These are phyloP conservation scores for Dastarcus helophoroides DNA, from an alignment of 2,888 invertebrate genomes.

Conservation along the genomic window DNA sequence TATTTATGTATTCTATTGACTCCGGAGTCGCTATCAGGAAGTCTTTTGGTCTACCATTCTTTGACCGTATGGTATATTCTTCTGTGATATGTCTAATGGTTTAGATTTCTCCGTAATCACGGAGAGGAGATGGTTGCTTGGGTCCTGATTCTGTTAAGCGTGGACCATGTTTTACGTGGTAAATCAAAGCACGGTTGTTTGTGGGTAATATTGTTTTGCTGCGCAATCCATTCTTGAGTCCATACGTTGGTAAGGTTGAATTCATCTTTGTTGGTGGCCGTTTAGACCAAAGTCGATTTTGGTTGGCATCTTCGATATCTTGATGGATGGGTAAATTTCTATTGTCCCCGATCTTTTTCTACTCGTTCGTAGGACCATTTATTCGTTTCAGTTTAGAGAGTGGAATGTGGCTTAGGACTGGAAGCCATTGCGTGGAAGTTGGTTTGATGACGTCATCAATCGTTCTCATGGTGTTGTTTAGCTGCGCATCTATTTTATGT, in stretches of 20 bases:
- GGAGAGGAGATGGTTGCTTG: neutral
- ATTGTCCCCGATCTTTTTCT: slow-evolving; percentile 11
- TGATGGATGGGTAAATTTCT: slow-evolving; percentile 9
- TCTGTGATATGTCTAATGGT: slow-evolving; percentile 4
- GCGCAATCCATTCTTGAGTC: slow-evolving; percentile 8
- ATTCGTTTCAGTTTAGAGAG: slow-evolving; percentile 9
- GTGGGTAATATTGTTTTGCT: slow-evolving; percentile 8
- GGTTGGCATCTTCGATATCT: slow-evolving; percentile 7
- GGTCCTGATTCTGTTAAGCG: slow-evolving; percentile 9
- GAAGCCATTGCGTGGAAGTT: too few relatives aligned
- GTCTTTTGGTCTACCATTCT: too few relatives aligned
- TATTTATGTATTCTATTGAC: too few relatives aligned
- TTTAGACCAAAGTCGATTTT: slow-evolving; percentile 10
- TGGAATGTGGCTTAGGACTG: too few relatives aligned
- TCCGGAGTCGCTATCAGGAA: too few relatives aligned
- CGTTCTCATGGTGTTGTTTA: too few relatives aligned
- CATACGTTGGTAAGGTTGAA: slow-evolving; percentile 9
- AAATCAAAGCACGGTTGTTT: slow-evolving; percentile 10
- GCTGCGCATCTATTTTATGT: too few relatives aligned
- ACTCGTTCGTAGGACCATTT: slow-evolving; percentile 10
- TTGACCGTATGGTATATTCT: too few relatives aligned
- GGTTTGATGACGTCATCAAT: too few relatives aligned
- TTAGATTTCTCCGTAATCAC: slow-evolving; percentile 2
- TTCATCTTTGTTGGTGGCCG: slow-evolving; percentile 10
- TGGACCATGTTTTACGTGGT: slow-evolving; percentile 10